These are phyloP conservation scores for Ceriagrion tenellum DNA, from an alignment of 2,888 invertebrate genomes.

Conservation along the genomic window DNA sequence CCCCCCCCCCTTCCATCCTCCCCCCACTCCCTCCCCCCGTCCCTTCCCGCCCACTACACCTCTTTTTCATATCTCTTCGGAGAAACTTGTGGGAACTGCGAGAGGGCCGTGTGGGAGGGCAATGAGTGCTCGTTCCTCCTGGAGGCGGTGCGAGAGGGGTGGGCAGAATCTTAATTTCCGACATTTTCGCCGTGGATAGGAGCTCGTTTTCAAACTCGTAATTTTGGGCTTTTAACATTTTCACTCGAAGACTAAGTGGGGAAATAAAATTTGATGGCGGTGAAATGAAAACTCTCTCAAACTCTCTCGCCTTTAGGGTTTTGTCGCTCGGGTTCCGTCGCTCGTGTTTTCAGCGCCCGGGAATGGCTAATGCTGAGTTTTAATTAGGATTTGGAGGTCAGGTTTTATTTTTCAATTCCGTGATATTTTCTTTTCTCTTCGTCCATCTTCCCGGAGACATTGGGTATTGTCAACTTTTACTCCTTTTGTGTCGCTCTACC, in stretches of 20 bases:
- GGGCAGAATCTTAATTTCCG: slow-evolving; percentile 24
- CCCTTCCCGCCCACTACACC: slow-evolving; percentile 68
- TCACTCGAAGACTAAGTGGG: neutral
- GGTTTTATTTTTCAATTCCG: neutral
- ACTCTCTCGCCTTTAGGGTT: neutral
- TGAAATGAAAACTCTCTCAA: neutral
- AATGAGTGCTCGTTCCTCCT: slow-evolving; percentile 76
- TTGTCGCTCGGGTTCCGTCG: neutral
- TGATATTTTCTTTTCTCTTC: neutral
- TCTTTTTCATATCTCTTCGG: slow-evolving; percentile 73
- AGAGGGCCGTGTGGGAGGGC: slow-evolving; percentile 71
- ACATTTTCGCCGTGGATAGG: neutral
- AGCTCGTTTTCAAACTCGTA: slow-evolving; percentile 44
- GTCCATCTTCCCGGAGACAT: neutral
- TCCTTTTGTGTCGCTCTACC: too few relatives aligned
- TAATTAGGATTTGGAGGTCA: neutral
- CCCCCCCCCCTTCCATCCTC: slow-evolving; percentile 13
- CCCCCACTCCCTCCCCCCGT: neutral
- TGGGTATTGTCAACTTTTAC: too few relatives aligned
- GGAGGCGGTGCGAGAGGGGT: slow-evolving; percentile 75
- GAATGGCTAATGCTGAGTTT: neutral
- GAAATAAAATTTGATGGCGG: slow-evolving; percentile 4
- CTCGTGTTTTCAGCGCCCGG: neutral
- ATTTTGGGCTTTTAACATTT: neutral
- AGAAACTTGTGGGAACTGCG: slow-evolving; percentile 76